Percentiles rank a stretch among this genome's conserved stretches.
phyloP scores from a whole-genome alignment of 1,140 invertebrate genomes.

The Cyclina sinensis region DNA sequence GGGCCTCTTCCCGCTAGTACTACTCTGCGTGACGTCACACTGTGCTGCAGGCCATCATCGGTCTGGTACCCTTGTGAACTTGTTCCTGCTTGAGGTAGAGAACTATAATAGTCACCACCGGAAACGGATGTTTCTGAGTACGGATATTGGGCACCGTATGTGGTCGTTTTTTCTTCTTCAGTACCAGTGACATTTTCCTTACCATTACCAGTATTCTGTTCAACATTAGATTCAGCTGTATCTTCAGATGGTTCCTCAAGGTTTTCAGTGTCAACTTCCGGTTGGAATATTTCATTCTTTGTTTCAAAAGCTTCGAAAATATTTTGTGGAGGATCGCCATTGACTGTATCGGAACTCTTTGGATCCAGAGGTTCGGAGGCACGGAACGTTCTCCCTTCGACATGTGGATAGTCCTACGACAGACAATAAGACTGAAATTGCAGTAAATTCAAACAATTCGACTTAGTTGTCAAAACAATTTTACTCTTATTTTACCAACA shows the following conservation, averaged over 20 bases:
- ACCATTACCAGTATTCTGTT: background rate
- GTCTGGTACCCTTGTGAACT: background rate
- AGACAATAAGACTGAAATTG: no score
- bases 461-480: no score
- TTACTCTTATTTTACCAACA: no score
- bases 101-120: background rate
- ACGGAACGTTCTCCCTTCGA: constrained; percentile 39
- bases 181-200: background rate
- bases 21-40: constrained; percentile 22
- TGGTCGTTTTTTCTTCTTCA: background rate
- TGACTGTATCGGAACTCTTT: background rate
- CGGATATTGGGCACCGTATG: constrained; percentile 41
- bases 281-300: constrained; percentile 47
- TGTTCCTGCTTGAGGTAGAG: background rate
- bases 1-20: constrained; percentile 31
- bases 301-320: constrained; percentile 30
- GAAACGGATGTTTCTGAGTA: constrained; percentile 2
- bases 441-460: background rate
- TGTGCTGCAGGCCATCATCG: background rate
- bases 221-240: background rate
- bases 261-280: background rate
- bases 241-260: background rate
- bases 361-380: constrained; percentile 52
- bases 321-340: constrained; percentile 1
- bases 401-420: constrained; percentile 31